Evolutionary conservation across 2,888 invertebrate genomes (phyloP).

Genomic region (Drosophila trichaetosa): DNA sequence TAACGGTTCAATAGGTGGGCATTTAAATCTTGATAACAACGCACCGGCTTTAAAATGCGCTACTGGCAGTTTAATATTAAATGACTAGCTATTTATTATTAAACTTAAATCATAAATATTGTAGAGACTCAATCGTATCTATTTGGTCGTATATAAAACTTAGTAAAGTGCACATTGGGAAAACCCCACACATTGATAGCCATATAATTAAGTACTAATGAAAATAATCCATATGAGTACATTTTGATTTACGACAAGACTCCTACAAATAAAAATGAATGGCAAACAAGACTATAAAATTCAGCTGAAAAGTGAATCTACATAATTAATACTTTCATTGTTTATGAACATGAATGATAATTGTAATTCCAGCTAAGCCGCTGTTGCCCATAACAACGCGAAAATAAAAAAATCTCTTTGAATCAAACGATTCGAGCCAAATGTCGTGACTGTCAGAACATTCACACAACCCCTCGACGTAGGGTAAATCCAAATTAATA

Average conservation of each 20-base stretch:
- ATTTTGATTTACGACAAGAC: slow-evolving; percentile 7
- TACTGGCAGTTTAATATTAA: not conserved
- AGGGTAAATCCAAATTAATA: slow-evolving; percentile 37
- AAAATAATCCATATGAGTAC: slow-evolving; percentile 3
- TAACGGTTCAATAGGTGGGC: slow-evolving; percentile 34
- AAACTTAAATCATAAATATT: not conserved
- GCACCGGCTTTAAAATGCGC: slow-evolving; percentile 24
- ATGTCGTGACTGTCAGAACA: slow-evolving; percentile 57
- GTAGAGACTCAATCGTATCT: not conserved
- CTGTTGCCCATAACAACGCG: slow-evolving; percentile 24
- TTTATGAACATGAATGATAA: slow-evolving; percentile 38
- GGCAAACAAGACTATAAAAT: not conserved
- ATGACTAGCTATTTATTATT: not conserved
- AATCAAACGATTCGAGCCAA: slow-evolving; percentile 16
- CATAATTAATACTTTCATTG: slow-evolving; percentile 16
- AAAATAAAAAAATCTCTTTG: not conserved
- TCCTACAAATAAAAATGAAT: slow-evolving; percentile 12
- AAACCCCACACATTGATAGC: slow-evolving; percentile 20
- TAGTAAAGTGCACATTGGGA: not conserved
- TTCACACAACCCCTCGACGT: slow-evolving; percentile 15
- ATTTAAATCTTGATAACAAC: not conserved
- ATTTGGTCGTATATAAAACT: not conserved
- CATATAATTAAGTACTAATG: not conserved
- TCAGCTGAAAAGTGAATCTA: slow-evolving; percentile 19
- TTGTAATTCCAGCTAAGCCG: slow-evolving; percentile 50